phyloP scores from a whole-genome alignment of 2,113 vertebrate species.

The Engystomops pustulosus region DNA sequence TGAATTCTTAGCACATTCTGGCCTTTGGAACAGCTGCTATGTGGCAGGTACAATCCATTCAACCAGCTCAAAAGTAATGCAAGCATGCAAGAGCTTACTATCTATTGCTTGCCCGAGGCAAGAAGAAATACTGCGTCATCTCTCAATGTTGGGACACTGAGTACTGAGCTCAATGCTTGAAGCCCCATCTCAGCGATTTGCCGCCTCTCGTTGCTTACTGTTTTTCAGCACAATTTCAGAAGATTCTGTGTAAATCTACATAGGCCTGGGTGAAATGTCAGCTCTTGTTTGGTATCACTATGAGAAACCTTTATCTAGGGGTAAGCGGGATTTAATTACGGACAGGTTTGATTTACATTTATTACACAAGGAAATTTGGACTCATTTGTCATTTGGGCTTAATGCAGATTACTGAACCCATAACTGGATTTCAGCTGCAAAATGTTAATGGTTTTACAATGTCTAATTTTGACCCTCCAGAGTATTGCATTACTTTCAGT shows the following conservation, averaged over 20 bases:
- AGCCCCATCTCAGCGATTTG: background rate
- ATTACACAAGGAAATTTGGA: constrained; percentile 36
- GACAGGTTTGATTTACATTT: constrained; percentile 57
- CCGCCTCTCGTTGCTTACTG: background rate
- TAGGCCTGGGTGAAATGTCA: constrained; percentile 22
- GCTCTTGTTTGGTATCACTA: background rate
- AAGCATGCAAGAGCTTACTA: constrained; percentile 40
- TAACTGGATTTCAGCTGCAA: constrained; percentile 54
- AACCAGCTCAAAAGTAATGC: constrained; percentile 20
- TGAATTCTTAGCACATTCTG: constrained; percentile 32
- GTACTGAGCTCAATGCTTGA: background rate
- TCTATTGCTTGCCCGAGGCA: constrained; percentile 37
- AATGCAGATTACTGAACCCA: constrained; percentile 51
- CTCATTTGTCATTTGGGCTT: constrained; percentile 51
- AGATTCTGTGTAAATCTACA: constrained; percentile 1
- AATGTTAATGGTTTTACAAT: constrained; percentile 54
- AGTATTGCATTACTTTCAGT: background rate
- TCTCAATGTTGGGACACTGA: background rate
- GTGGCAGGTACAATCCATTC: constrained; percentile 28
- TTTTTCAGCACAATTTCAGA: constrained; percentile 19
- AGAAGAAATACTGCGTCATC: constrained; percentile 3
- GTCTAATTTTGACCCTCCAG: constrained; percentile 1
- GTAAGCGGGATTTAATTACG: constrained; percentile 53
- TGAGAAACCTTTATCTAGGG: constrained; percentile 3
- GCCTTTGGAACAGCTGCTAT: constrained; percentile 40